These are phyloP conservation scores for Streptopelia turtur DNA, from an alignment of 2,797 vertebrate genomes.

Conservation along the genomic window DNA sequence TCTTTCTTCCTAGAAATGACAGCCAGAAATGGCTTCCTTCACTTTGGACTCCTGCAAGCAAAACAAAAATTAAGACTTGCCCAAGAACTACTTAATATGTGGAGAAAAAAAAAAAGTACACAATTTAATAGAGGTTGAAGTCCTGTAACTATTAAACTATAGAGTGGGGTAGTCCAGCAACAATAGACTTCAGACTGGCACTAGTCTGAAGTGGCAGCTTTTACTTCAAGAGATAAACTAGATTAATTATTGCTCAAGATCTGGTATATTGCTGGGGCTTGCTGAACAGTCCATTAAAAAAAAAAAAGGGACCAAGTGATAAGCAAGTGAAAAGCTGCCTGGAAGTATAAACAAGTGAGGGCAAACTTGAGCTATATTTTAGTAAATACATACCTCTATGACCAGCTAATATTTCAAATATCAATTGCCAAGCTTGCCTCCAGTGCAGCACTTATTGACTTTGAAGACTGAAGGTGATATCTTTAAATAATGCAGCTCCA, in stretches of 20 bases:
- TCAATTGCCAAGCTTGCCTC: conserved; percentile 10
- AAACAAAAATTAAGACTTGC: neutral
- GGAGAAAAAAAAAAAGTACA: neutral
- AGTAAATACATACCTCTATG: neutral
- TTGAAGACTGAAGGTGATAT: conserved; percentile 38
- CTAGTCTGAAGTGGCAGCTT: neutral
- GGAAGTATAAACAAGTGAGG: neutral
- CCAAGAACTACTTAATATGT: rapidly evolving
- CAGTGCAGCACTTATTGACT: conserved; percentile 45
- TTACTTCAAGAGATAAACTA: neutral
- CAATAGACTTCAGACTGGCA: neutral
- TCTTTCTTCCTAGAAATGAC: neutral
- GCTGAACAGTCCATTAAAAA: neutral
- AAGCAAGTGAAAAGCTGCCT: conserved; percentile 18
- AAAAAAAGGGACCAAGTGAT: neutral
- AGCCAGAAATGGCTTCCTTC: neutral
- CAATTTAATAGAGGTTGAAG: rapidly evolving
- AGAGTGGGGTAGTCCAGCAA: neutral
- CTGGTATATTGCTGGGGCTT: neutral
- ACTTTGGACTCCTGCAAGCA: neutral
- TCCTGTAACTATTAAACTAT: neutral
- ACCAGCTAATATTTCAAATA: conserved; percentile 6
- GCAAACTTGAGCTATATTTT: neutral
- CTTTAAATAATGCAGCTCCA: neutral
- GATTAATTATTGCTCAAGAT: neutral